A percentile compares a stretch with the other conserved stretches of the same genome.
These are phyloP conservation scores for Ophion ventricosus DNA, from an alignment of 2,888 invertebrate species.

Conservation along the genomic window DNA sequence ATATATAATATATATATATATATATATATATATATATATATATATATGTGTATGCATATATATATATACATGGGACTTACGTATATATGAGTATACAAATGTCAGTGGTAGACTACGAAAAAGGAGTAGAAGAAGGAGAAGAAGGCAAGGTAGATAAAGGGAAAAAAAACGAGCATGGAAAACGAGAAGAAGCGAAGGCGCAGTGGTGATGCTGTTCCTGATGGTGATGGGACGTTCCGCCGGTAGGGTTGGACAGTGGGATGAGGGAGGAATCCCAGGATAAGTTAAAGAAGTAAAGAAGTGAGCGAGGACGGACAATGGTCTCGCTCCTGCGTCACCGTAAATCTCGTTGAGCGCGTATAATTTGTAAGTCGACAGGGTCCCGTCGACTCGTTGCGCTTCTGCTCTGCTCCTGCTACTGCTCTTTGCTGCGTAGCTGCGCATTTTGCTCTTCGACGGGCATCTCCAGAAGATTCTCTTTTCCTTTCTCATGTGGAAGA, in stretches of 20 bases:
- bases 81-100: neutral
- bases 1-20: too few relatives aligned
- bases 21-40: too few relatives aligned
- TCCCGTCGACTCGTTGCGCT: slow-evolving; percentile 57
- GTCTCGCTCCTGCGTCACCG: slow-evolving; percentile 83
- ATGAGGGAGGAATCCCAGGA: slow-evolving; percentile 32
- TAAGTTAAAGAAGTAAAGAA: slow-evolving; percentile 75
- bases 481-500: slow-evolving; percentile 36
- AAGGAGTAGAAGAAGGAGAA: slow-evolving; percentile 31
- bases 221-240: slow-evolving; percentile 8
- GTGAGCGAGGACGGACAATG: slow-evolving; percentile 82
- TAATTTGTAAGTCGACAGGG: slow-evolving; percentile 83
- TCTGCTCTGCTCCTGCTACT: slow-evolving; percentile 68
- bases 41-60: too few relatives aligned
- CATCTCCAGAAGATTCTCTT: slow-evolving; percentile 60
- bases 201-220: slow-evolving; percentile 31
- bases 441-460: slow-evolving; percentile 66
- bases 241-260: slow-evolving; percentile 17
- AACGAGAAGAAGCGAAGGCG: slow-evolving; percentile 49
- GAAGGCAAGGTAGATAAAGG: slow-evolving; percentile 40
- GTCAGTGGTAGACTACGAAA: slow-evolving; percentile 26
- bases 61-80: neutral
- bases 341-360: slow-evolving; percentile 83
- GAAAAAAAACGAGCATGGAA: slow-evolving; percentile 51
- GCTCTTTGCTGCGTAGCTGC: slow-evolving; percentile 60